A percentile compares a stretch with the other conserved stretches of the same genome.
Evolutionary conservation across 1,140 invertebrate species (phyloP).

Genomic region (Zaprionus ghesquierei): DNA sequence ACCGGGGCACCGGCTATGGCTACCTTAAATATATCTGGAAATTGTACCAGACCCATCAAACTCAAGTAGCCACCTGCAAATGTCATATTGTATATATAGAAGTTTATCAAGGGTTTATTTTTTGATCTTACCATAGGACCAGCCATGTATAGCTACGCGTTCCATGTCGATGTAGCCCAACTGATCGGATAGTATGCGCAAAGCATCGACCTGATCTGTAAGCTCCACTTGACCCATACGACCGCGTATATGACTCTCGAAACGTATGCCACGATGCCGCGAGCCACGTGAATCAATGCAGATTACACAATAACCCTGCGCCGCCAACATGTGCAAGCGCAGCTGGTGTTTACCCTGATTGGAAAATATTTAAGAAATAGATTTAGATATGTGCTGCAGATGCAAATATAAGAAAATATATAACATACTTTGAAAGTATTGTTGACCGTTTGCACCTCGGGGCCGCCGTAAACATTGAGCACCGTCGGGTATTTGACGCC

Average conservation of each 20-base stretch:
- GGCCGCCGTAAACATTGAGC: constrained; percentile 98
- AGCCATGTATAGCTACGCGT: constrained; percentile 97
- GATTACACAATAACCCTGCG: constrained; percentile 98
- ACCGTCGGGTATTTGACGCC: constrained; percentile 95
- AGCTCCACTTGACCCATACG: constrained; percentile 98
- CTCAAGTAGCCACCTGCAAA: constrained; percentile 89
- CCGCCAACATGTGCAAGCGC: constrained; percentile 96
- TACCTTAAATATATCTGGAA: constrained; percentile 92
- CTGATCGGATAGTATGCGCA: constrained; percentile 92
- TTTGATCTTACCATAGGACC: constrained; percentile 94
- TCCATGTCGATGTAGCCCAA: constrained; percentile 95
- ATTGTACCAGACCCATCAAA: constrained; percentile 92
- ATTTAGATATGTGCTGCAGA: neutral
- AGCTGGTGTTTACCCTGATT: constrained; percentile 93
- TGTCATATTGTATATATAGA: neutral
- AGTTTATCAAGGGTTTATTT: neutral
- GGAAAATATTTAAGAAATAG: constrained; percentile 22
- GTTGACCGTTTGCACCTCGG: constrained; percentile 98
- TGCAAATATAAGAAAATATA: neutral
- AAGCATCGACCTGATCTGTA: constrained; percentile 97
- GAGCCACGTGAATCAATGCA: constrained; percentile 97
- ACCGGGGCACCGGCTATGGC: constrained; percentile 98
- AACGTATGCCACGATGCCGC: constrained; percentile 93
- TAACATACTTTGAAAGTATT: constrained; percentile 95
- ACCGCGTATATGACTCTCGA: constrained; percentile 94